Evolutionary conservation across 2,888 invertebrate species (phyloP), one percentile per base, ranked within the genome.

Genomic region (Quadroppia sp.): DNA sequence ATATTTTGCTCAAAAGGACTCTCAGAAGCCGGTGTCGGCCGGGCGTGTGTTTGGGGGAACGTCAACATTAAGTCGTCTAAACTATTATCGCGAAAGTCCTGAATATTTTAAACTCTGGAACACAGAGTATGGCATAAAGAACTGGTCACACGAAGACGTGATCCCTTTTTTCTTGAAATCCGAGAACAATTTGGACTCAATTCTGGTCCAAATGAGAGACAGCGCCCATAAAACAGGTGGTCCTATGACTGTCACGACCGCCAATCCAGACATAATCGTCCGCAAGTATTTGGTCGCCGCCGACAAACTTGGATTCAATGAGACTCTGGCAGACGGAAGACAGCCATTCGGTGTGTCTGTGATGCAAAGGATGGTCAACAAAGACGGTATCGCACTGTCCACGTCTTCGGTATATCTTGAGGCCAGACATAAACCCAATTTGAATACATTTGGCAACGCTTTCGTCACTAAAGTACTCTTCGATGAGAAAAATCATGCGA

Each of bases 401-500:
- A 78, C 81, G 17, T 78, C 80, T 13, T 78, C 78, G 71, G 80
- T 81, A 9, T 82, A 79, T 75, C 78, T 82, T 7, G 61, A 61
- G 17, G 9, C 4, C 30, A 79, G 80, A 76, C 69, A 76, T 1
- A 9, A 6, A 25, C 83, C 81, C 61, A 91, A 91, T 80, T 82
- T 92, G 6, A 87, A 88, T 71, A 85, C 90, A 1, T 79, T 89
- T 72, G 83, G 87, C 0, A 74, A 76, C 9, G 61, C 76, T n/a
- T 76, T 74, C 50, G 76, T 77, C 42, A 76, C 75, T 7, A 76
- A 76, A 61, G 20, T 61, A 30, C 2, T 61, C 2, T 61, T 61
- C 61, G 17, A 61, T 30, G 7, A 7, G 3, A 88, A 88, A 0
- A 91, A 89, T 81, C 83, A 89, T 20, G 90, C 92, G 0, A 90